These are phyloP conservation scores for Perizoma flavofasciatum DNA, from an alignment of 2,888 invertebrate genomes.

Conservation along the genomic window DNA sequence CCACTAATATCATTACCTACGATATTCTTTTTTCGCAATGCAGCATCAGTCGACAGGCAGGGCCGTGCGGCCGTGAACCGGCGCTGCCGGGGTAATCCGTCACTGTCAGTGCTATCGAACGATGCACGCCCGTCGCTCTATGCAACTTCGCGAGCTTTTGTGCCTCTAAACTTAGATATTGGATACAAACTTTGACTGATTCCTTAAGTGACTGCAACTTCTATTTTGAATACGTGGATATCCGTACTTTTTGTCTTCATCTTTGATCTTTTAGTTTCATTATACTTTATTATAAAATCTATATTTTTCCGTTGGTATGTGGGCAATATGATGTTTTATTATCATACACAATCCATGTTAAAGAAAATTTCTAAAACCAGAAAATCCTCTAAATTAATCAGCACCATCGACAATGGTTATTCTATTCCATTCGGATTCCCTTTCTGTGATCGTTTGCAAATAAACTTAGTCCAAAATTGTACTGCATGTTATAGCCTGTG, in stretches of 20 bases:
- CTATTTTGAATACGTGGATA: constrained; percentile 53
- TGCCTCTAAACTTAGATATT: constrained; percentile 46
- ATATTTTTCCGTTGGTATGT: not conserved
- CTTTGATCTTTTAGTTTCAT: constrained; percentile 32
- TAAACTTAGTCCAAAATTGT: too few relatives aligned
- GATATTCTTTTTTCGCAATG: constrained; percentile 39
- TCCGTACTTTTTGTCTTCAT: constrained; percentile 42
- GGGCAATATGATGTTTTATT: not conserved
- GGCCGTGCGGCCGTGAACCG: constrained; percentile 71
- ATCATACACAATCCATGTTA: too few relatives aligned
- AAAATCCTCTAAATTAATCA: too few relatives aligned
- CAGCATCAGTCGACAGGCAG: constrained; percentile 41
- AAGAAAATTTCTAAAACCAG: too few relatives aligned
- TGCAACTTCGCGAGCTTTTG: constrained; percentile 35
- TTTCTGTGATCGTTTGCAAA: too few relatives aligned
- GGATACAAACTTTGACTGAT: constrained; percentile 78
- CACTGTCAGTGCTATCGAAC: constrained; percentile 77
- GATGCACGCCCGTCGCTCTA: constrained; percentile 61
- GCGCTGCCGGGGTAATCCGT: constrained; percentile 75
- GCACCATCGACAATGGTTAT: too few relatives aligned
- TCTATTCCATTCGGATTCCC: too few relatives aligned
- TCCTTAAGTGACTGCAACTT: constrained; percentile 58
- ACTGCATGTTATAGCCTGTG: too few relatives aligned
- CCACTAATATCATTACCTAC: constrained; percentile 22
- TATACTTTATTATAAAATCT: not conserved